Evolutionary conservation across 2,888 invertebrate species (phyloP).

Genomic region (Acronicta leporina): DNA sequence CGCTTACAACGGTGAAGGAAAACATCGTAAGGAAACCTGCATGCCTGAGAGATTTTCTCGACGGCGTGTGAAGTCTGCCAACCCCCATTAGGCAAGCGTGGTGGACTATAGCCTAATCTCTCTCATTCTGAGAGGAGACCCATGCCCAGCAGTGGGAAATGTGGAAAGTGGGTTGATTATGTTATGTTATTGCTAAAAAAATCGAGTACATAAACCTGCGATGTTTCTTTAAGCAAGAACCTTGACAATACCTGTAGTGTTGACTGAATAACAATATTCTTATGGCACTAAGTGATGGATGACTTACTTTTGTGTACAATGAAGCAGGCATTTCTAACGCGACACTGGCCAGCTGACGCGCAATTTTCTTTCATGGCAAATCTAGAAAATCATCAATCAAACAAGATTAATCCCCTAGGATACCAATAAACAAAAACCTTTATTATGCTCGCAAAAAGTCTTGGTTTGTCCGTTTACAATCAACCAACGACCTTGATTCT

Average conservation of each 20-base stretch:
- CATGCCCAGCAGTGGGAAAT: no score
- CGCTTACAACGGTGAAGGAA: no score
- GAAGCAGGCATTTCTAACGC: background rate
- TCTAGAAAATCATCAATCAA: conserved; percentile 45
- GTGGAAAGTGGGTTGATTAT: no score
- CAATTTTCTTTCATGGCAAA: conserved; percentile 25
- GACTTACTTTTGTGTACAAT: background rate
- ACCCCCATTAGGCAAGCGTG: no score
- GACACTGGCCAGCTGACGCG: conserved; percentile 27
- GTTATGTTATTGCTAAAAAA: no score
- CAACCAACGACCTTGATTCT: conserved; percentile 26
- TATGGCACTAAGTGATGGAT: conserved; percentile 7
- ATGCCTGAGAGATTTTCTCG: no score
- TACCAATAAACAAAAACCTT: conserved; percentile 53
- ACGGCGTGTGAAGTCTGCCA: no score
- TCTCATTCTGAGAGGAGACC: no score
- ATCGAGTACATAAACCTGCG: no score
- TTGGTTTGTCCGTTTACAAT: conserved; percentile 44
- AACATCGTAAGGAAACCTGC: no score
- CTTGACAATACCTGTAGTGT: background rate
- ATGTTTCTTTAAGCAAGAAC: no score
- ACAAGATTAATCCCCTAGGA: conserved; percentile 35
- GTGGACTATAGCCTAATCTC: no score
- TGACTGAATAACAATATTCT: conserved; percentile 1
- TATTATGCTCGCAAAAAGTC: conserved; percentile 44